phyloP scores from a whole-genome alignment of 2,113 vertebrate species.

The Anguilla japonica region DNA sequence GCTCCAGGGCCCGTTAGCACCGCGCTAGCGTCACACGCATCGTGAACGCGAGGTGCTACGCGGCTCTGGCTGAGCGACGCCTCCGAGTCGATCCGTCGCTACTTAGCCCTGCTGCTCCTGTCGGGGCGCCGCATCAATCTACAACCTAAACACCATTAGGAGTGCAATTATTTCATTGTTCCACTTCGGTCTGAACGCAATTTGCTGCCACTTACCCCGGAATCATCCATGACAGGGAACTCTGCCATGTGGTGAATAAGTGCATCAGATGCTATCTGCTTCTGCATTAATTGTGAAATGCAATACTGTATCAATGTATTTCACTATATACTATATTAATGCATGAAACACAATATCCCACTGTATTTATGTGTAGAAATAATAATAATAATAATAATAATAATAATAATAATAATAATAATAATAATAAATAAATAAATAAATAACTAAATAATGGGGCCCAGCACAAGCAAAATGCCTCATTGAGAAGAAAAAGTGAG shows the following conservation, averaged over 20 bases:
- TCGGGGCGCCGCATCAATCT: conserved; percentile 32
- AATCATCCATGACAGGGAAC: conserved; percentile 31
- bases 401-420: background rate
- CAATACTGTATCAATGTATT: conserved; percentile 15
- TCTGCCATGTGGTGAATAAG: conserved; percentile 32
- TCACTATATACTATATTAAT: background rate
- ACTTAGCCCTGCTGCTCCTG: background rate
- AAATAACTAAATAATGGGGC: too few species aligned
- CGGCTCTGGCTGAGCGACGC: background rate
- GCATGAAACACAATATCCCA: background rate
- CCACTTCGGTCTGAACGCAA: conserved; percentile 25
- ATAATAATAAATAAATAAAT: background rate
- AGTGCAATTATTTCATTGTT: conserved; percentile 38
- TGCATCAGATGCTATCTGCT: conserved; percentile 20
- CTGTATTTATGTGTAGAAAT: background rate
- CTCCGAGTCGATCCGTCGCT: conserved; percentile 1
- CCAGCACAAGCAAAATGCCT: background rate
- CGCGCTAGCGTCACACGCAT: background rate
- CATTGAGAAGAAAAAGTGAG: too few species aligned
- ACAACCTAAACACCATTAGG: conserved; percentile 45
- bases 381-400: conserved; percentile 3
- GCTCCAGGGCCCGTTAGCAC: background rate
- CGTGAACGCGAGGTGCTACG: background rate
- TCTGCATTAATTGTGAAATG: background rate
- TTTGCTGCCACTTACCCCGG: conserved; percentile 42